Conservation (phyloP, 1,140 invertebrate species). For the Drosophila kikkawai region DNA sequence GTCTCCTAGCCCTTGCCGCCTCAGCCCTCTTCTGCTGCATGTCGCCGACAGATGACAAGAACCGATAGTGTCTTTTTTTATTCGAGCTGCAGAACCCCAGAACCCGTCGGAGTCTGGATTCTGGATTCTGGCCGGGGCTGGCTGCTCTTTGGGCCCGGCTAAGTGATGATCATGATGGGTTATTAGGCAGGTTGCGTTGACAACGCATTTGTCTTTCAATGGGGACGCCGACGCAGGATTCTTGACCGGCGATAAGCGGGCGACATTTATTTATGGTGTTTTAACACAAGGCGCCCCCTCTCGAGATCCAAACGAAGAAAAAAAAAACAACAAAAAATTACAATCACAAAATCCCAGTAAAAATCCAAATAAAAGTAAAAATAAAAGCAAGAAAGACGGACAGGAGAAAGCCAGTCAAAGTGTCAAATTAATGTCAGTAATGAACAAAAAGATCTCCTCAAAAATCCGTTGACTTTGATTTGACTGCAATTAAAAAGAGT, state of each 20-base stretch:
- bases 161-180: slow-evolving; percentile 84
- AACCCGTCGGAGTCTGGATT: too few species aligned
- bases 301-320: background rate
- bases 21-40: slow-evolving; percentile 49
- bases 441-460: slow-evolving; percentile 43
- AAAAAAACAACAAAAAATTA: background rate
- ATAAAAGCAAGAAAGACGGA: background rate
- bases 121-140: slow-evolving; percentile 16
- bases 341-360: slow-evolving; percentile 3
- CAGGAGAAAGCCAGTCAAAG: slow-evolving; percentile 50
- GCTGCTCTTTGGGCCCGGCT: slow-evolving; percentile 48
- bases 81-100: slow-evolving; percentile 23
- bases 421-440: slow-evolving; percentile 83
- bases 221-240: slow-evolving; percentile 74
- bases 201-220: slow-evolving; percentile 82
- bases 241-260: slow-evolving; percentile 63
- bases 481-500: slow-evolving; percentile 55
- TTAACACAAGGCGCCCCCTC: slow-evolving; percentile 73
- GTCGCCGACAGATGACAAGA: slow-evolving; percentile 80
- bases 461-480: slow-evolving; percentile 51
- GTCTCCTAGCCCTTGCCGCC: slow-evolving; percentile 1
- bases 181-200: slow-evolving; percentile 84
- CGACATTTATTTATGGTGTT: slow-evolving; percentile 83
- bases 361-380: slow-evolving; percentile 29
- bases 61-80: slow-evolving; percentile 73